Evolutionary conservation across 2,113 vertebrate species (phyloP).

Genomic region (Ceyx margarethae): DNA sequence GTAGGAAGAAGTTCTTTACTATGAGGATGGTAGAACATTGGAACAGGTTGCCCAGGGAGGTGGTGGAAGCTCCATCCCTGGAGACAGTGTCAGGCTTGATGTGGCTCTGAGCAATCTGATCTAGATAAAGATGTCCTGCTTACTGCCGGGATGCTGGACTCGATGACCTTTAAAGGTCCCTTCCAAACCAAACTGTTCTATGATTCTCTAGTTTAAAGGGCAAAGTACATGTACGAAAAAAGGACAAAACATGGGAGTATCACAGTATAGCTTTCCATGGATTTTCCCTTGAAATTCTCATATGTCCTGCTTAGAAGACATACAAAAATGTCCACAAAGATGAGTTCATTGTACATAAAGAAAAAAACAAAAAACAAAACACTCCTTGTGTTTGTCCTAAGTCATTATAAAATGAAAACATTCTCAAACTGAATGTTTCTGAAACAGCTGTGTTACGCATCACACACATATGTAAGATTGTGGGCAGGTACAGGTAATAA

Average conservation of each 20-base stretch:
- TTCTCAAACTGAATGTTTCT: not conserved
- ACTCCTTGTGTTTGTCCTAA: not conserved
- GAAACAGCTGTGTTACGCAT: not conserved
- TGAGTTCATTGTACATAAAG: not conserved
- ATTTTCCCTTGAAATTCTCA: not conserved
- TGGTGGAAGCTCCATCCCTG: too few species aligned
- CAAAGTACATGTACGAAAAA: not conserved
- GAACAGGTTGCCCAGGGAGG: too few species aligned
- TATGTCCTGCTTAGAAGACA: not conserved
- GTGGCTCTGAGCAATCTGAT: too few species aligned
- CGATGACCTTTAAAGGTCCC: too few species aligned
- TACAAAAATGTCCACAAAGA: not conserved
- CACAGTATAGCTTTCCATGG: not conserved
- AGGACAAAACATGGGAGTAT: not conserved
- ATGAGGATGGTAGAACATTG: too few species aligned
- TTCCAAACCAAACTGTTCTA: too few species aligned
- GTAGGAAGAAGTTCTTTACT: too few species aligned
- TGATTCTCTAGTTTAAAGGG: not conserved
- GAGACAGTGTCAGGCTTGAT: too few species aligned
- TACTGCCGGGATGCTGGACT: too few species aligned
- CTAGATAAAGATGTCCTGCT: too few species aligned
- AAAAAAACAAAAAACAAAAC: not conserved
- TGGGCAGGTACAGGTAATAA: not conserved
- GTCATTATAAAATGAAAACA: not conserved
- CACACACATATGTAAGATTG: rapidly evolving